Percentiles rank a stretch among this genome's conserved stretches.
phyloP scores from a whole-genome alignment of 2,113 vertebrate species.

The Tonatia bakeri region DNA sequence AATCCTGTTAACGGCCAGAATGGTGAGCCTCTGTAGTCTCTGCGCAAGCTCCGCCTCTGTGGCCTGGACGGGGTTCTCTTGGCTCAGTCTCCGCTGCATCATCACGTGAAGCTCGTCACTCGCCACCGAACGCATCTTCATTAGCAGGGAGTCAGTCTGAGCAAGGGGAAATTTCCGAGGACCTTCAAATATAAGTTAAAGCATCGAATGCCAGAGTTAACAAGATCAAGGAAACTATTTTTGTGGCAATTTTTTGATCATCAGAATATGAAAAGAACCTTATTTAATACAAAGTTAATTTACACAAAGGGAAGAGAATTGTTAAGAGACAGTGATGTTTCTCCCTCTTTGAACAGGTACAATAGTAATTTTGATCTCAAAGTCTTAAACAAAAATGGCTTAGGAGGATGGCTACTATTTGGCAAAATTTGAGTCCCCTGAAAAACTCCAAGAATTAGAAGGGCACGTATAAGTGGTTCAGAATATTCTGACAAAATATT shows the following conservation, averaged over 20 bases:
- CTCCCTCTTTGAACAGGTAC: conserved; percentile 43
- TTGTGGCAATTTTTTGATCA: conserved; percentile 7
- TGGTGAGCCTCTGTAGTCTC: conserved; percentile 91
- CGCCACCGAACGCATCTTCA: conserved; percentile 93
- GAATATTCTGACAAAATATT: background rate
- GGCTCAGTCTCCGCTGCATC: conserved; percentile 96
- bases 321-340: conserved; percentile 37
- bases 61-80: conserved; percentile 91
- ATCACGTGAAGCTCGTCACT: conserved; percentile 93
- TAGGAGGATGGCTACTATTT: background rate
- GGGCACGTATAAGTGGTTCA: background rate
- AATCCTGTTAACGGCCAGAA: conserved; percentile 93
- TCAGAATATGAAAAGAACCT: background rate
- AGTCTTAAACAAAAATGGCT: background rate
- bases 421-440: background rate
- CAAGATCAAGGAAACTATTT: background rate
- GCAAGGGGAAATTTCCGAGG: conserved; percentile 87
- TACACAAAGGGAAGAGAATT: conserved; percentile 2
- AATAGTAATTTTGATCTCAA: conserved; percentile 48
- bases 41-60: conserved; percentile 92
- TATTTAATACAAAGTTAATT: conserved; percentile 21
- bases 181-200: conserved; percentile 79
- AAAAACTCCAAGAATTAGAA: background rate
- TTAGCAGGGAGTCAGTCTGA: conserved; percentile 91
- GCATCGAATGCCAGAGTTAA: background rate